Conservation (phyloP, 2,888 invertebrate genomes). For the Germaria angustata region DNA sequence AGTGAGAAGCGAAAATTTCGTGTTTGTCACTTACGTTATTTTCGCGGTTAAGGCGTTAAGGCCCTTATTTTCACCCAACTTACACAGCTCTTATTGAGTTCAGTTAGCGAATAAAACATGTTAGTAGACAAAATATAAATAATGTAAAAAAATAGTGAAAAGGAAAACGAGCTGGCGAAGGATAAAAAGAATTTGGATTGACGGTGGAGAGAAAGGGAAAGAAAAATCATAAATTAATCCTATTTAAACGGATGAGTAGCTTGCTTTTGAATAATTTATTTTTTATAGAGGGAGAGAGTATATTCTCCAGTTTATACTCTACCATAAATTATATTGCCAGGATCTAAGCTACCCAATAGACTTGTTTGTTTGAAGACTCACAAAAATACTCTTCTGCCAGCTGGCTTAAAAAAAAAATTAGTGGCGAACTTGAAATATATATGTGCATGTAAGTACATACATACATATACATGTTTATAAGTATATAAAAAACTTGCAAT, state of each 20-base stretch:
- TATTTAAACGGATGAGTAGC: slow-evolving; percentile 77
- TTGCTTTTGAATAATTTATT: slow-evolving; percentile 70
- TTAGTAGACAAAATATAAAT: slow-evolving; percentile 53
- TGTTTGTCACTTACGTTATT: too few species aligned
- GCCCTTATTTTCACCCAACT: neutral
- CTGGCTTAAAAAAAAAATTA: neutral
- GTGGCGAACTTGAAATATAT: slow-evolving; percentile 38
- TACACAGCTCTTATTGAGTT: neutral
- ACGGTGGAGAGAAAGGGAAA: slow-evolving; percentile 23
- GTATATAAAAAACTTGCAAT: too few species aligned
- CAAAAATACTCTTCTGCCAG: neutral
- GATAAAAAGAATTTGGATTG: neutral
- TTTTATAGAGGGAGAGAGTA: neutral
- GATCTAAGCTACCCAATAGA: neutral
- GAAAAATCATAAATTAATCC: slow-evolving; percentile 77
- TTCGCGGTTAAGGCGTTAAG: too few species aligned
- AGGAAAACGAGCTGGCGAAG: slow-evolving; percentile 27
- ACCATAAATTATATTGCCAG: neutral
- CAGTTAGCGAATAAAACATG: slow-evolving; percentile 23
- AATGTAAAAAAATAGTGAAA: slow-evolving; percentile 27
- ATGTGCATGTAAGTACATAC: neutral
- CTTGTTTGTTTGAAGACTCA: neutral
- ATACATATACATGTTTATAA: too few species aligned
- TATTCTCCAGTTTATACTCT: neutral
- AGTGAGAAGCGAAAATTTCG: too few species aligned